Evolutionary conservation across 1,140 invertebrate species (phyloP).

Genomic region (Tetramorium simillimum): DNA sequence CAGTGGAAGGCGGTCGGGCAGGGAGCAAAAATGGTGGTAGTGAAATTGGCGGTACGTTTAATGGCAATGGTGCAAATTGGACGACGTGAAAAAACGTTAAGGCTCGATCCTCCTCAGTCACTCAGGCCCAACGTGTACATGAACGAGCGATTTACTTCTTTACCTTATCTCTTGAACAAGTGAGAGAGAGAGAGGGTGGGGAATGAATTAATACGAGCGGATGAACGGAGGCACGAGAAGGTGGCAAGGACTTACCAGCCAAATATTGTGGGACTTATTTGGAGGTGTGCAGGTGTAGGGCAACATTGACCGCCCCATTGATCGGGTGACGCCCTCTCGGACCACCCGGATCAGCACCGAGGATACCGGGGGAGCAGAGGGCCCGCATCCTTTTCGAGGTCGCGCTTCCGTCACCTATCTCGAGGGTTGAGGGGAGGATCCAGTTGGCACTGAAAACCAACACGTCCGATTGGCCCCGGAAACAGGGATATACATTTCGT

Average conservation of each 20-base stretch:
- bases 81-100: conserved; percentile 53
- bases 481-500: conserved; percentile 62
- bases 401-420: conserved; percentile 74
- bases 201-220: conserved; percentile 72
- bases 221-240: conserved; percentile 74
- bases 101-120: conserved; percentile 32
- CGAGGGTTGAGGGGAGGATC: conserved; percentile 67
- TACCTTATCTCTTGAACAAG: conserved; percentile 45
- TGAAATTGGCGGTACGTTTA: conserved; percentile 54
- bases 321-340: conserved; percentile 71
- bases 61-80: conserved; percentile 65
- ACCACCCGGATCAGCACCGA: conserved; percentile 76
- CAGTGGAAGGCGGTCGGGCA: background rate
- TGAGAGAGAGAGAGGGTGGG: conserved; percentile 60
- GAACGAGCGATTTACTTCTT: conserved; percentile 26
- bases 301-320: conserved; percentile 70
- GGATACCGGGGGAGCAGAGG: conserved; percentile 75
- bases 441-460: conserved; percentile 85
- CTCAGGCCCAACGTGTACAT: conserved; percentile 30
- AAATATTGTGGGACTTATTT: conserved; percentile 75
- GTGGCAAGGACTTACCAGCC: conserved; percentile 77
- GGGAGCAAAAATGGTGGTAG: conserved; percentile 1
- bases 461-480: conserved; percentile 76
- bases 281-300: conserved; percentile 74
- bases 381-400: conserved; percentile 74